phyloP scores from a whole-genome alignment of 2,797 vertebrate genomes.

The Anguilla pacifica region DNA sequence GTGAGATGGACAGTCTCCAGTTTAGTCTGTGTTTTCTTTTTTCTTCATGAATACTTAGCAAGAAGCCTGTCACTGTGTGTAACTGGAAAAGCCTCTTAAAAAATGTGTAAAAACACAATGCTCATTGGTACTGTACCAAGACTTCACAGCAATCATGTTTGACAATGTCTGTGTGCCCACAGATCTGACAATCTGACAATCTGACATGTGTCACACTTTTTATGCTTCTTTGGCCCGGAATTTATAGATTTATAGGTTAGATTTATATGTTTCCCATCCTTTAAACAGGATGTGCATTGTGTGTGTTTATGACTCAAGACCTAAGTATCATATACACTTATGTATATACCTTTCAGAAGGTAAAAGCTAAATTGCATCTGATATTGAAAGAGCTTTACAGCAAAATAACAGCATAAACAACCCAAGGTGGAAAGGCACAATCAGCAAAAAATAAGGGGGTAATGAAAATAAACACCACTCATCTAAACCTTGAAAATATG shows the following conservation, averaged over 20 bases:
- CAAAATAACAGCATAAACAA: neutral
- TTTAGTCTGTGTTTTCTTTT: neutral
- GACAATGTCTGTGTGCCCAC: neutral
- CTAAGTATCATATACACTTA: neutral
- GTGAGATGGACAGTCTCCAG: neutral
- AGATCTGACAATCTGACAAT: neutral
- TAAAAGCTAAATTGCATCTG: neutral
- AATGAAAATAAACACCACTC: too few relatives aligned
- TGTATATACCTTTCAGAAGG: neutral
- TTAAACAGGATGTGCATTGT: neutral
- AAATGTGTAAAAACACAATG: neutral
- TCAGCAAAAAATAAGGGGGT: neutral
- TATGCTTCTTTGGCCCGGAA: neutral
- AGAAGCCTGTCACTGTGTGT: neutral
- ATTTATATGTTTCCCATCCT: neutral
- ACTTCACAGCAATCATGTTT: neutral
- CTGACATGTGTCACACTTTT: neutral
- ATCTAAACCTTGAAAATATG: neutral
- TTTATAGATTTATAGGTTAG: neutral
- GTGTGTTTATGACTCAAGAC: neutral
- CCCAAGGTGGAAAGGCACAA: neutral
- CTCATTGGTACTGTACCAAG: neutral
- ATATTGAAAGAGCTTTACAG: neutral
- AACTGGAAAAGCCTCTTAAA: neutral
- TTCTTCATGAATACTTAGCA: neutral